These are phyloP conservation scores for Thunnus thynnus DNA, from an alignment of 2,113 vertebrate species.

Conservation along the genomic window DNA sequence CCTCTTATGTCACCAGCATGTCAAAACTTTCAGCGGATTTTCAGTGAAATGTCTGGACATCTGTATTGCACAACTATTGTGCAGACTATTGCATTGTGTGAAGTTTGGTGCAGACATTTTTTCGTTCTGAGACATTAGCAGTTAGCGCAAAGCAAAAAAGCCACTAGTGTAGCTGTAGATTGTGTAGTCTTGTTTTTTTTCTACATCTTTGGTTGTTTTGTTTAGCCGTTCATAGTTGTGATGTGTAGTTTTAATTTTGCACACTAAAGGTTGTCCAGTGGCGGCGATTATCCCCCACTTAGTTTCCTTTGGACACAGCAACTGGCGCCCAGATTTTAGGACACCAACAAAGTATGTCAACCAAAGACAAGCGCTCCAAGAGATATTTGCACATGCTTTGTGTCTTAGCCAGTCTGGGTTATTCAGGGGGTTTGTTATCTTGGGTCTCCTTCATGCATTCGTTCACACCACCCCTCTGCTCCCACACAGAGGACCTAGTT, in stretches of 20 bases:
- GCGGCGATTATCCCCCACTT: slow-evolving; percentile 32
- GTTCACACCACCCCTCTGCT: slow-evolving; percentile 54
- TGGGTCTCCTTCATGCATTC: slow-evolving; percentile 58
- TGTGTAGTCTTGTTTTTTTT: neutral
- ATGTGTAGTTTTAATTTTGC: slow-evolving; percentile 52
- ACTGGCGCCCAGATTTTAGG: slow-evolving; percentile 55
- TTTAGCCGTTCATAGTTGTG: slow-evolving; percentile 12
- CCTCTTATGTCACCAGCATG: too few species aligned
- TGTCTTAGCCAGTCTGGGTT: slow-evolving; percentile 71
- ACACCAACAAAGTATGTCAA: slow-evolving; percentile 55
- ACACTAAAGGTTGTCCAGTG: slow-evolving; percentile 14
- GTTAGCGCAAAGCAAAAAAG: too few species aligned
- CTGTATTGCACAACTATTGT: too few species aligned
- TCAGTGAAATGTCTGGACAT: too few species aligned
- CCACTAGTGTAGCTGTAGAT: too few species aligned
- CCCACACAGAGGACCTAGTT: slow-evolving; percentile 52
- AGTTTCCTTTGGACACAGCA: slow-evolving; percentile 52
- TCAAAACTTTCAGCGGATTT: too few species aligned
- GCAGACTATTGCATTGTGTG: too few species aligned
- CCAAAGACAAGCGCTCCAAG: slow-evolving; percentile 61
- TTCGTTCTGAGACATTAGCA: too few species aligned
- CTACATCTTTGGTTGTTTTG: neutral
- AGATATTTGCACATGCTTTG: slow-evolving; percentile 79
- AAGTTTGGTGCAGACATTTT: too few species aligned
- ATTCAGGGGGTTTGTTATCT: slow-evolving; percentile 79